Evolutionary conservation across 2,888 invertebrate species (phyloP), one percentile per base, ranked within the genome.

Genomic region (Piscicola geometra): DNA sequence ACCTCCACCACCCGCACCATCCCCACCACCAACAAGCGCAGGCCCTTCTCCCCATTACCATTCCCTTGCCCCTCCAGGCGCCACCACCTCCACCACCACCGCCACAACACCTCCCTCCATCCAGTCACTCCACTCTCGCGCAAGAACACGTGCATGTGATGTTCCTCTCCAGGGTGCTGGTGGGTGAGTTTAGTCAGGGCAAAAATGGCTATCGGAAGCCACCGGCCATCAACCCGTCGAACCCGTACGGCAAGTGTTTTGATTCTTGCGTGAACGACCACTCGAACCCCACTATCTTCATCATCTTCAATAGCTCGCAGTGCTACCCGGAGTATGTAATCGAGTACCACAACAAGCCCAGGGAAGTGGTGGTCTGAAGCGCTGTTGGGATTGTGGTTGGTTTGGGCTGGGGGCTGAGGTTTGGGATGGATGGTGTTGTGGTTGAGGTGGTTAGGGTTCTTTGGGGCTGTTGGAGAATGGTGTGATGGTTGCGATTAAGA

Each of bases 271-370:
- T 84, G 1, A 84, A 84, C 77, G 80, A 83, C 75, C 80, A 81
- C 56, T 78, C 78, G 36, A 78, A 81, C 64, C 84, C 84, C 0
- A 81, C 81, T 66, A 83, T 84, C 33, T 83, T 81, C 80, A 84
- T 84, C 35, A 82, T 84, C 75, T 84, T 84, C 81, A 84, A 84
- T 77, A 82, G 81, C 75, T 80, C 82, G 25, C 84, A 84, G 77
- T 83, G 83, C 18, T 84, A 83, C 75, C 84, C 84, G 0, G 83
- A 83, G 73, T 84, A 84, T 77, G 77, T 83, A 18, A 80, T 84
- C 9, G 83, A 84, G 70, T 84, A 84, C 71, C 75, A 76, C 9
- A 78, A 78, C 52, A 75, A 76, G 47, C 68, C 73, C 25, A 30
- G 73, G 21, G 76, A 76, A 21, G 32, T 73, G 64, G 52, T 32